These are phyloP conservation scores for Nomada hirtipes DNA, from an alignment of 2,888 invertebrate species.

Conservation along the genomic window DNA sequence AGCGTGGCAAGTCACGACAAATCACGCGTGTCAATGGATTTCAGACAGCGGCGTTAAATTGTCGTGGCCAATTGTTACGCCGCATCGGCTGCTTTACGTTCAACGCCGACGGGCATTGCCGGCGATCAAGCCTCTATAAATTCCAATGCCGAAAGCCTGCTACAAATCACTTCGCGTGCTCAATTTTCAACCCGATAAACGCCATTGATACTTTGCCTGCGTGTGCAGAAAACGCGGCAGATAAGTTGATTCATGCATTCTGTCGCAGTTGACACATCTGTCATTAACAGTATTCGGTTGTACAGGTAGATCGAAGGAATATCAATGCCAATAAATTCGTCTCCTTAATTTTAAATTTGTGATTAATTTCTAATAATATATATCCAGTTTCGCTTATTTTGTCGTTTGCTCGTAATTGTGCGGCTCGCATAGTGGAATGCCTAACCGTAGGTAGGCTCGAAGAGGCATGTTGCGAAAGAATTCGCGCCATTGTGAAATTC, in stretches of 20 bases:
- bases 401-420: too few relatives aligned
- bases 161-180: slow-evolving; percentile 57
- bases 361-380: background rate
- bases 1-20: slow-evolving; percentile 77
- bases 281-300: background rate
- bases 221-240: slow-evolving; percentile 22
- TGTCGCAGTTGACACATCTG: background rate
- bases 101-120: slow-evolving; percentile 44
- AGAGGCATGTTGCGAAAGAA: background rate
- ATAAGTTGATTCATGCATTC: slow-evolving; percentile 10
- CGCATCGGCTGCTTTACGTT: slow-evolving; percentile 39
- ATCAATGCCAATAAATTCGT: background rate
- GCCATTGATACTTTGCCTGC: slow-evolving; percentile 1
- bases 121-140: slow-evolving; percentile 53
- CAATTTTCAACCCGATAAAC: slow-evolving; percentile 39
- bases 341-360: background rate
- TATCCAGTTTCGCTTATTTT: too few relatives aligned
- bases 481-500: background rate
- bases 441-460: too few relatives aligned
- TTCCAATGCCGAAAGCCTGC: slow-evolving; percentile 63
- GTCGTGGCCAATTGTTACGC: slow-evolving; percentile 59
- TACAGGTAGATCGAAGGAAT: background rate
- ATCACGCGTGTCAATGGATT: slow-evolving; percentile 72
- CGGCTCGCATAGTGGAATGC: too few relatives aligned
- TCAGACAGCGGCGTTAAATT: slow-evolving; percentile 55